phyloP scores from a whole-genome alignment of 2,888 invertebrate genomes.

The Cheilosia vernalis region DNA sequence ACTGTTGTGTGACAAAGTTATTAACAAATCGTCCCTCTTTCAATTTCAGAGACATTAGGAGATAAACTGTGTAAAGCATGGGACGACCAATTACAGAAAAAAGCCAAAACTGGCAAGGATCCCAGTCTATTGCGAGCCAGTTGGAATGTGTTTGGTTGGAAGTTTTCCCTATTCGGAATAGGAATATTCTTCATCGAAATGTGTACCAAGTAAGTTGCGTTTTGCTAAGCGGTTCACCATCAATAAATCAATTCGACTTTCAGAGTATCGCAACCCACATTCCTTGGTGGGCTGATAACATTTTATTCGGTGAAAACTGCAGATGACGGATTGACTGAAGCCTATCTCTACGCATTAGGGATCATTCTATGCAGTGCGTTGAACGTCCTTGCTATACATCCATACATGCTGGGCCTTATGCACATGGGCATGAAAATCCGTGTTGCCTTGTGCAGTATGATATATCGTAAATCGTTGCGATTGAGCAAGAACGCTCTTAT shows the following conservation, averaged over 20 bases:
- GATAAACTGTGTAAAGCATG: constrained; percentile 86
- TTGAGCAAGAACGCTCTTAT: constrained; percentile 89
- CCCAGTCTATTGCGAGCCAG: constrained; percentile 84
- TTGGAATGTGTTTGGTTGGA: constrained; percentile 86
- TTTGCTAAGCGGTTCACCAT: background rate
- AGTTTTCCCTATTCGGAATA: constrained; percentile 86
- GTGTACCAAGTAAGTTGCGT: constrained; percentile 83
- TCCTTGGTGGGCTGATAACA: constrained; percentile 86
- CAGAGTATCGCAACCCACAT: constrained; percentile 87
- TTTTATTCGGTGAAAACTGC: constrained; percentile 84
- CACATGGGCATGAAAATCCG: constrained; percentile 88
- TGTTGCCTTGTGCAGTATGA: constrained; percentile 87
- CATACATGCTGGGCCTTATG: constrained; percentile 91
- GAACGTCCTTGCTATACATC: constrained; percentile 92
- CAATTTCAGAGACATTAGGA: constrained; percentile 84
- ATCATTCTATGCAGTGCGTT: constrained; percentile 90
- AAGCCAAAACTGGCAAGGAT: constrained; percentile 80
- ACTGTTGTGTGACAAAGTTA: background rate
- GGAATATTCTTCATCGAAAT: constrained; percentile 86
- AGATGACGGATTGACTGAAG: constrained; percentile 83
- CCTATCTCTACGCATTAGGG: constrained; percentile 90
- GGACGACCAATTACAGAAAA: constrained; percentile 84
- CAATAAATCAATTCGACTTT: background rate
- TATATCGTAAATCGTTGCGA: constrained; percentile 88
- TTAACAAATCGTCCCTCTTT: constrained; percentile 14